A percentile compares a stretch with the other conserved stretches of the same genome.
These are phyloP conservation scores for Brachyptera putata DNA, from an alignment of 2,888 invertebrate genomes.

Conservation along the genomic window DNA sequence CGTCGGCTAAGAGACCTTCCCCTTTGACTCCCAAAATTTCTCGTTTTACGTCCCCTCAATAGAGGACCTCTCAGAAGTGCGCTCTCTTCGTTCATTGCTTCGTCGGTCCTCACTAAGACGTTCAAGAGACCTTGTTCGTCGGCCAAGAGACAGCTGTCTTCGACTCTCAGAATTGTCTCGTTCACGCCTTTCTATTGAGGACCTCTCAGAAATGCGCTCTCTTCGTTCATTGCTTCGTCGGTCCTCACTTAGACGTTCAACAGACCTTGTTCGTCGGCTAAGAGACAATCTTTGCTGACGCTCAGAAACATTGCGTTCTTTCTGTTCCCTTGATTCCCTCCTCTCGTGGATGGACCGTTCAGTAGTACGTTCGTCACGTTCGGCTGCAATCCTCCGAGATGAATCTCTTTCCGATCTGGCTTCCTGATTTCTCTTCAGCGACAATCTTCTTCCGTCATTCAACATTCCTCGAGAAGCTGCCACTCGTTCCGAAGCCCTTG, in stretches of 20 bases:
- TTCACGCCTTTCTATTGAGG: background rate
- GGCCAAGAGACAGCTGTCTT: background rate
- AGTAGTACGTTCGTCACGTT: no score
- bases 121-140: background rate
- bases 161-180: background rate
- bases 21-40: no score
- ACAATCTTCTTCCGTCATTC: no score
- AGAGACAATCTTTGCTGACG: background rate
- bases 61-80: background rate
- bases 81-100: background rate
- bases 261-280: background rate
- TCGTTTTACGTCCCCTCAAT: background rate
- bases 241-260: background rate
- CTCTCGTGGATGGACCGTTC: no score
- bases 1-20: constrained; percentile 3
- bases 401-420: no score
- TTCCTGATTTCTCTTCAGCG: no score
- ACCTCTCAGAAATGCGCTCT: background rate
- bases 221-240: background rate
- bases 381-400: no score
- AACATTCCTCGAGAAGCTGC: no score
- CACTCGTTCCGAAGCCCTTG: no score
- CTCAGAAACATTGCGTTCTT: background rate
- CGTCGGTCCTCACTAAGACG: background rate
- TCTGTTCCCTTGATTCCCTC: background rate